These are phyloP conservation scores for Iguana delicatissima DNA, from an alignment of 2,797 vertebrate genomes.

Conservation along the genomic window DNA sequence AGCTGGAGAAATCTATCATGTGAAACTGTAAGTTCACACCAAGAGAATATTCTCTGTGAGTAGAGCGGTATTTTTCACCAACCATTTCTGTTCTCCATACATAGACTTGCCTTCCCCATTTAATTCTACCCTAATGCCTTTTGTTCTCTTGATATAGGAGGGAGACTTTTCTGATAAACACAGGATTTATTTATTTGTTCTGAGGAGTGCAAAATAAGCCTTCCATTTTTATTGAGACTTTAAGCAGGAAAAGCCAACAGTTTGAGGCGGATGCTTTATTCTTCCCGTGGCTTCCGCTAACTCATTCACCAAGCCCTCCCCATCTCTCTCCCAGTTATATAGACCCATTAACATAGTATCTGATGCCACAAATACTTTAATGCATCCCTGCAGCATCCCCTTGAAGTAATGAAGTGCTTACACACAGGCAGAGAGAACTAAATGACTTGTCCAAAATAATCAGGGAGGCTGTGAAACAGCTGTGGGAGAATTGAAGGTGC, in stretches of 20 bases:
- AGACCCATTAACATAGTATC: constrained; percentile 44
- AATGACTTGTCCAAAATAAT: constrained; percentile 52
- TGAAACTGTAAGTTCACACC: not conserved
- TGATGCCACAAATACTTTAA: constrained; percentile 42
- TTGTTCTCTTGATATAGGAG: not conserved
- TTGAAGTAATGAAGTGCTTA: constrained; percentile 44
- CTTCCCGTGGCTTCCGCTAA: constrained; percentile 31
- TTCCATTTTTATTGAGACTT: constrained; percentile 47
- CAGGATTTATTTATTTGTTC: constrained; percentile 44
- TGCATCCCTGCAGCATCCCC: constrained; percentile 19
- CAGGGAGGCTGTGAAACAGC: constrained; percentile 38
- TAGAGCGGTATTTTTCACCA: not conserved
- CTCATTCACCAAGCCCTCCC: not conserved
- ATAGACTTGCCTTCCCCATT: constrained; percentile 20
- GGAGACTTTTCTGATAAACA: constrained; percentile 54
- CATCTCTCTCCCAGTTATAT: constrained; percentile 20
- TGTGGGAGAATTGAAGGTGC: constrained; percentile 25
- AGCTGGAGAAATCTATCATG: not conserved
- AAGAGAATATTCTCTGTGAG: not conserved
- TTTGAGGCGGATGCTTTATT: constrained; percentile 42
- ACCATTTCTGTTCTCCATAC: constrained; percentile 25
- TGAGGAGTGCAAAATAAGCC: constrained; percentile 33
- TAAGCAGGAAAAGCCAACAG: constrained; percentile 44
- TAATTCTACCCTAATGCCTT: constrained; percentile 42
- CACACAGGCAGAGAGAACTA: constrained; percentile 38